phyloP scores from a whole-genome alignment of 2,888 invertebrate species.

The Busseola fusca region DNA sequence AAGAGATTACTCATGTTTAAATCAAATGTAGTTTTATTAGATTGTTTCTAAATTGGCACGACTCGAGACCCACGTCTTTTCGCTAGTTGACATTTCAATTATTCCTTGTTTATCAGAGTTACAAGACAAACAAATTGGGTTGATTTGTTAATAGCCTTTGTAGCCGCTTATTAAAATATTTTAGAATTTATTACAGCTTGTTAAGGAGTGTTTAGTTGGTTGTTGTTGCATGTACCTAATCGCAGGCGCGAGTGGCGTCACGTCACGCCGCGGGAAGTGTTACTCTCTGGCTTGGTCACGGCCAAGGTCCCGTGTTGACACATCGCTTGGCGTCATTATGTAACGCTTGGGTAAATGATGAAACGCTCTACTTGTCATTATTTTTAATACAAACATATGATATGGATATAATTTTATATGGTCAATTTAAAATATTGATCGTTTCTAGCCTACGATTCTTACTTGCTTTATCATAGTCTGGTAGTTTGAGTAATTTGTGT shows the following conservation, averaged over 20 bases:
- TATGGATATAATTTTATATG: constrained; percentile 48
- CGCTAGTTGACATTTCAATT: constrained; percentile 7
- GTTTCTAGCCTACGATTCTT: constrained; percentile 23
- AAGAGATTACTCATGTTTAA: not conserved
- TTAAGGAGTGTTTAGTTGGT: constrained; percentile 66
- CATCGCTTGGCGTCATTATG: constrained; percentile 69
- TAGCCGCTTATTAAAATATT: constrained; percentile 49
- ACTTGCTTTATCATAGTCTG: no score
- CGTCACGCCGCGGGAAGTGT: constrained; percentile 80
- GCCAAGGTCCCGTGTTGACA: constrained; percentile 84
- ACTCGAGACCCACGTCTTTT: not conserved
- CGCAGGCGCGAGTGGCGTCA: constrained; percentile 69
- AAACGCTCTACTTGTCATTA: constrained; percentile 70
- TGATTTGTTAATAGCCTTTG: constrained; percentile 38
- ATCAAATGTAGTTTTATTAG: not conserved
- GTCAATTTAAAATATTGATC: constrained; percentile 25
- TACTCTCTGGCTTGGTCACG: constrained; percentile 83
- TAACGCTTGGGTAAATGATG: constrained; percentile 77
- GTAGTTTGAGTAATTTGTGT: no score
- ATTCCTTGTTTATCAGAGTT: constrained; percentile 23
- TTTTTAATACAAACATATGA: constrained; percentile 59
- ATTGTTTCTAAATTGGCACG: constrained; percentile 12
- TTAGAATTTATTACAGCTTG: constrained; percentile 51
- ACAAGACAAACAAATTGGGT: constrained; percentile 24
- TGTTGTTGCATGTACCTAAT: constrained; percentile 73